A percentile compares a stretch with the other conserved stretches of the same genome.
Conservation (phyloP, 2,113 vertebrate species). For the Otocyon megalotis region DNA sequence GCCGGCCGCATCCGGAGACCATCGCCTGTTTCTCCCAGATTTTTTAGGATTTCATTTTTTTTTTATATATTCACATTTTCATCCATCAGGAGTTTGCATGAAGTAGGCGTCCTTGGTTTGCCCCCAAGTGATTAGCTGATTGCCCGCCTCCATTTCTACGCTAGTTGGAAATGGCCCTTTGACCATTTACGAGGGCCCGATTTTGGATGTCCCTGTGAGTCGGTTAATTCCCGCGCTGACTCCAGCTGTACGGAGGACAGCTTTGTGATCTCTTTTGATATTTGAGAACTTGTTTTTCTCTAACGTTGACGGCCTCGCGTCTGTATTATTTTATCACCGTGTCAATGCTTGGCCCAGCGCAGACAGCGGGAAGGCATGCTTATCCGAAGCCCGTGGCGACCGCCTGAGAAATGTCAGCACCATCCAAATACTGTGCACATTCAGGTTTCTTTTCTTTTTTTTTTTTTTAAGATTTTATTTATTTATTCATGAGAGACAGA, state of each 20-base stretch:
- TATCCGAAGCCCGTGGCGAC: not conserved
- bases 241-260: not conserved
- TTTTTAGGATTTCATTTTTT: not conserved
- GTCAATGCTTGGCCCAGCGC: not conserved
- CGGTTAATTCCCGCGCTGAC: not conserved
- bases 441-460: not conserved
- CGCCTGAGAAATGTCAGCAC: not conserved
- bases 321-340: not conserved
- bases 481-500: no score
- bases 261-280: not conserved
- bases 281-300: not conserved
- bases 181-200: not conserved
- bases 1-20: not conserved
- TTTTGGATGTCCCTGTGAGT: not conserved
- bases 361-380: not conserved
- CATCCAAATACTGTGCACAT: not conserved
- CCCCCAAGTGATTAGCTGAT: not conserved
- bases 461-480: no score
- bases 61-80: not conserved
- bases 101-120: not conserved
- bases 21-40: not conserved
- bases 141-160: not conserved
- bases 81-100: not conserved
- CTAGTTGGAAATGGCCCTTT: slow-evolving; percentile 50
- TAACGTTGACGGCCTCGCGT: not conserved